phyloP scores from a whole-genome alignment of 1,140 invertebrate species.

The Psilanteris sp. region DNA sequence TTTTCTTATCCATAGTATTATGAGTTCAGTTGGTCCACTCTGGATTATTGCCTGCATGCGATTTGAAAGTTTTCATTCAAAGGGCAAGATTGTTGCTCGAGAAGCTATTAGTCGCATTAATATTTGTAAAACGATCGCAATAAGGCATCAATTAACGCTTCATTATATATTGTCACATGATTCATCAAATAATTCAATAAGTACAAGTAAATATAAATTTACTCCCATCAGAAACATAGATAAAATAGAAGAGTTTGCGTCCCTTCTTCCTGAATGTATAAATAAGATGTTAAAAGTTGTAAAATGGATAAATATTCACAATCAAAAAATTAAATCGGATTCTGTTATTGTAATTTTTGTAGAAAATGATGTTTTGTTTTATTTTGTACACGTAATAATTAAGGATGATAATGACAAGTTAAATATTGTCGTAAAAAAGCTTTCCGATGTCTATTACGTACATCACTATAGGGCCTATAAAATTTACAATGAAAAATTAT shows the following conservation, averaged over 20 bases:
- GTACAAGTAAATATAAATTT: too few species aligned
- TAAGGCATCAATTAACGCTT: constrained; percentile 7
- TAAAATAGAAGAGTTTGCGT: too few species aligned
- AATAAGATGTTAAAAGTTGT: too few species aligned
- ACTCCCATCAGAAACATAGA: too few species aligned
- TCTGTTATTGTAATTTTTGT: constrained; percentile 6
- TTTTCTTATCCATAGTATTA: too few species aligned
- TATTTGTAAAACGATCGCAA: constrained; percentile 11
- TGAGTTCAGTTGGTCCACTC: constrained; percentile 24
- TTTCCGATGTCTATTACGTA: background rate
- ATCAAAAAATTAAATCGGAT: too few species aligned
- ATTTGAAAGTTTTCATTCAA: constrained; percentile 12
- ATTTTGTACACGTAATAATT: constrained; percentile 3
- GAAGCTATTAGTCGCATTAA: constrained; percentile 6
- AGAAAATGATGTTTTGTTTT: constrained; percentile 3
- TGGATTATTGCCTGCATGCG: constrained; percentile 23
- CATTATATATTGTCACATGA: too few species aligned
- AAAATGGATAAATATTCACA: too few species aligned
- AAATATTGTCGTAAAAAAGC: constrained; percentile 2
- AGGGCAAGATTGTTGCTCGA: constrained; percentile 7
- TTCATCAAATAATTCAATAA: too few species aligned
- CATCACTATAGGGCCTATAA: constrained; percentile 1
- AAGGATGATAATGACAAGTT: background rate
- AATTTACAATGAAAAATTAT: too few species aligned
- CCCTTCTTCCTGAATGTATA: too few species aligned